Conservation (phyloP, 2,113 vertebrate genomes). For the Drymodes brunneopygia region DNA sequence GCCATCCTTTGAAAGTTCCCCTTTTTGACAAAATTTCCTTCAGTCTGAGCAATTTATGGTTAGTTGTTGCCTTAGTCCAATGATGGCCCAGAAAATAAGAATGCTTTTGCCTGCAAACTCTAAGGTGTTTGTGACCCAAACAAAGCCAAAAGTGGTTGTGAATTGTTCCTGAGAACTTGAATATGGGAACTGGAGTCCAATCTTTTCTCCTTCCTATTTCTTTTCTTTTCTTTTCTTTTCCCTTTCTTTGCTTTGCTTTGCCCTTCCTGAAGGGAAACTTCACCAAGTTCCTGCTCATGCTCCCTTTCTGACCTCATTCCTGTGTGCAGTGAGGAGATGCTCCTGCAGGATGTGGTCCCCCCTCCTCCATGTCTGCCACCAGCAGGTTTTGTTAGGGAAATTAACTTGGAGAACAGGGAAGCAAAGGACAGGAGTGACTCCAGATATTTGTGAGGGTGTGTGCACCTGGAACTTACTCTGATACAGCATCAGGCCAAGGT, state of each 20-base stretch:
- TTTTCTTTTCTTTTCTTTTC: not conserved
- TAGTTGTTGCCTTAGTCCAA: accelerated
- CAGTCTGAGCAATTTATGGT: not conserved
- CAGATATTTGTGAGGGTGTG: not conserved
- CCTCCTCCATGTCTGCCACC: not conserved
- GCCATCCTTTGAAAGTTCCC: not conserved
- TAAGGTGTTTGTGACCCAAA: too few species aligned
- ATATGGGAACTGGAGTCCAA: not conserved
- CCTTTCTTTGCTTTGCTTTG: not conserved
- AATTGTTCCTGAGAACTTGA: not conserved
- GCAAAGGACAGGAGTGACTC: not conserved
- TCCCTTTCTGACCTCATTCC: not conserved
- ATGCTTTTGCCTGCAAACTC: not conserved
- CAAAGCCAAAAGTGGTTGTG: not conserved
- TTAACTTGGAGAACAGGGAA: not conserved
- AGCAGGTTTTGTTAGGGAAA: not conserved
- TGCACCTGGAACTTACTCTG: not conserved
- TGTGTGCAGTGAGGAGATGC: not conserved
- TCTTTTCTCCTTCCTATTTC: not conserved
- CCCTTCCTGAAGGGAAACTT: not conserved
- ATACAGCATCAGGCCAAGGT: not conserved
- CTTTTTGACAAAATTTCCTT: not conserved
- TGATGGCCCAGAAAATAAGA: not conserved
- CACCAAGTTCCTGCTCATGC: not conserved
- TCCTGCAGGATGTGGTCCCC: accelerated